Base-by-base conservation (phyloP, 2,113 vertebrate species). In the Raja brachyura region DNA sequence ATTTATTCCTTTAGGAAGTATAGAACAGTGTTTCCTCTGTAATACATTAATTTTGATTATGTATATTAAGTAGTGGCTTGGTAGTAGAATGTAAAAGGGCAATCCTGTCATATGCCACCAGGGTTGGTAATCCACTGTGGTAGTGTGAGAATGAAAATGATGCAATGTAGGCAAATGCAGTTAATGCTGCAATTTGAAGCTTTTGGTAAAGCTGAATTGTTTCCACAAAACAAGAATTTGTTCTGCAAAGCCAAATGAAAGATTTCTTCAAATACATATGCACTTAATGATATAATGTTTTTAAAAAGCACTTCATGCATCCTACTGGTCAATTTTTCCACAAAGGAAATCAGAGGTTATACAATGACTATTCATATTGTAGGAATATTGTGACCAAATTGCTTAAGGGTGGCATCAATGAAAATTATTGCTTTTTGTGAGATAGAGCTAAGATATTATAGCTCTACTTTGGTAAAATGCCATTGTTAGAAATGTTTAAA, bases 171-270 rank as follows among this genome's bases (percentile, higher is more conserved):
- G 39, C 54, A 92, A 92, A 92, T 73, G 68, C 66, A 92, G 68
- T 92, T 25, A 8, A 92, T 92, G 7, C 39, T 9, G 4, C 16
- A 90, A 70, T 39, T 70, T 90, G n/a, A 33, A 73, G 31, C 18
- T 73, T 70, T 92, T 73, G 56, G 70, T 20, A 92, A 92, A 92
- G 68, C 66, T 92, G 66, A 92, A 92, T 73, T 92, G 66, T 92
- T 92, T 92, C 68, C 39, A 92, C 33, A 70, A 13, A 70, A 70
- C 39, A 48, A 5, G 16, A 92, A 90, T 90, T 9, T 92, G 33
- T 73, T 92, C 66, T 54, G 33, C 10, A 92, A 74, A 92, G 68
- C 39, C 18, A 73, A 92, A 25, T 73, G 39, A 92, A 33, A 25
- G 33, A 48, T 31, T 31, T 68, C 68, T 74, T 92, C 90, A 54